These are phyloP conservation scores for Elgaria multicarinata DNA, from an alignment of 2,113 vertebrate species.

Conservation along the genomic window DNA sequence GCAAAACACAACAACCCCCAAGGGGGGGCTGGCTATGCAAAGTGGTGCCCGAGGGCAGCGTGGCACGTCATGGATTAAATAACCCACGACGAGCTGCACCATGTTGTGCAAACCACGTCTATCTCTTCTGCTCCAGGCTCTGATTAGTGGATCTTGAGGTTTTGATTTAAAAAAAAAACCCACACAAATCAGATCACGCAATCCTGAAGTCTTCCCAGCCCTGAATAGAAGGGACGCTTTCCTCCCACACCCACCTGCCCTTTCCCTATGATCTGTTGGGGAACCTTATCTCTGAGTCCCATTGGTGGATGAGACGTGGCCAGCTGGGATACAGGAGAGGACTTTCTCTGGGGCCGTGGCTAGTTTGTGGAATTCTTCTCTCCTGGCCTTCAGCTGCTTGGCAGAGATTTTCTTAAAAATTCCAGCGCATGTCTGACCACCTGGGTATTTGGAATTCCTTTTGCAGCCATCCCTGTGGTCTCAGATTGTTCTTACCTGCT, in stretches of 20 bases:
- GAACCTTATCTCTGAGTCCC: neutral
- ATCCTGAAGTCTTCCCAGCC: neutral
- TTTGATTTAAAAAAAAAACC: neutral
- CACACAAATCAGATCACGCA: neutral
- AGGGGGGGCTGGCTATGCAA: no score
- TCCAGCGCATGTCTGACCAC: neutral
- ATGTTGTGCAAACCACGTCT: neutral
- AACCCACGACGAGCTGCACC: no score
- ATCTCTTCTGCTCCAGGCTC: neutral
- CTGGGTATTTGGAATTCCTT: neutral
- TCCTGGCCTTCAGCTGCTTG: neutral
- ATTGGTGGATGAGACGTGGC: neutral
- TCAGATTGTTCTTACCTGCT: neutral
- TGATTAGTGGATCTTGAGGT: neutral
- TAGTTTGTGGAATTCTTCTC: neutral
- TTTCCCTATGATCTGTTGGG: neutral
- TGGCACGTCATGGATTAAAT: no score
- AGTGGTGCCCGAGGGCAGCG: no score
- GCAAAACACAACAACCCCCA: no score
- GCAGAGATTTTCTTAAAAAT: neutral
- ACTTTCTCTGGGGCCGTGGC: neutral
- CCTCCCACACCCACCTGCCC: neutral
- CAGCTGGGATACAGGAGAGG: neutral
- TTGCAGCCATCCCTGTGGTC: no score
- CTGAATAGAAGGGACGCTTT: neutral